Evolutionary conservation across 2,113 vertebrate genomes (phyloP), one percentile per base, ranked within the genome.

Genomic region (Cebidichthys violaceus): DNA sequence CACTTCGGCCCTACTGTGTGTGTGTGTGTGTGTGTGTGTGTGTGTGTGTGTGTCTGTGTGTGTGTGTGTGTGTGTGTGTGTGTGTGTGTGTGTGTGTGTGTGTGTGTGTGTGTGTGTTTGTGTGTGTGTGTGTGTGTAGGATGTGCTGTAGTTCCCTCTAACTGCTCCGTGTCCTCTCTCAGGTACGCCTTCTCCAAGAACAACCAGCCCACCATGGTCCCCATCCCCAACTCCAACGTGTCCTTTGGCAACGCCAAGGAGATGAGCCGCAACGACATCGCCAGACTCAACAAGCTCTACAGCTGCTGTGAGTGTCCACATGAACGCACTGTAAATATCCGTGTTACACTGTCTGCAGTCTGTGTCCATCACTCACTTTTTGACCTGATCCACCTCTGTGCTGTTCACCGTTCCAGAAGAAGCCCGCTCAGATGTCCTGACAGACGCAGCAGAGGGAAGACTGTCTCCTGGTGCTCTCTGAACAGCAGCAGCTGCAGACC

Each of bases 171-270:
- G 15, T 62, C 3, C 14, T 75, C 6, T 41, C 67, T 13, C 27
- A 93, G 91, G 77, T 75, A 39, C 1, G 92, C 91, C 81, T 94
- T 93, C 84, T 92, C 90, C 69, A 90, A 68, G 70, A 93, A 91
- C 80, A 80, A 81, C 64, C 68, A 81, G 75, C 85, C 90, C 78
- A 93, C 90, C 70, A 93, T 94, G 79, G 4, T 90, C 2, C 92
- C 90, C 17, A 88, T 91, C 17, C 92, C 88, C 8, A 54, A 94
- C 62, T 0, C 27, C 45, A 90, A 85, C 2, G 85, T 88, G 17
- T 39, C 70, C 52, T 90, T 93, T 61, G 94, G 92, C 27, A 69
- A 59, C 0, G 85, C 93, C 31, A 84, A 52, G 37, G 35, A 92
- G 69, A 93, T 93, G 92, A 93, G 91, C 54, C 72, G 17, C 24